Conservation (phyloP, 2,888 invertebrate genomes). For the Epinotia demarniana region DNA sequence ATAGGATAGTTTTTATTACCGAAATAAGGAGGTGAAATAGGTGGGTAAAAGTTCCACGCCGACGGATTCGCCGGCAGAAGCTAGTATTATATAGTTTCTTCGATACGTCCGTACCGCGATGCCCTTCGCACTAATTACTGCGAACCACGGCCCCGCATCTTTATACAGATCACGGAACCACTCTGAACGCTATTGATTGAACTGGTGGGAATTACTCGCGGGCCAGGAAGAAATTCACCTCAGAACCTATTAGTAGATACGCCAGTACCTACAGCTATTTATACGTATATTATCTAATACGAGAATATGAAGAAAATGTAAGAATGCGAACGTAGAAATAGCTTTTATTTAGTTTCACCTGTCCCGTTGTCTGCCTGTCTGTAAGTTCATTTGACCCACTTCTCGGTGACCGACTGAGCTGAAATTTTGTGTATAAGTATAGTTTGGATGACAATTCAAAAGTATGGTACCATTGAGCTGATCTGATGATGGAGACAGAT, state of each 20-base stretch:
- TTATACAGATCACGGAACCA: constrained; percentile 80
- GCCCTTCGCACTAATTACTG: constrained; percentile 72
- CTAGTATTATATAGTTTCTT: constrained; percentile 6
- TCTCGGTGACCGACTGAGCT: too few relatives aligned
- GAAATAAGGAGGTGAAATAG: too few relatives aligned
- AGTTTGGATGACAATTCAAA: too few relatives aligned
- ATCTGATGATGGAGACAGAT: too few relatives aligned
- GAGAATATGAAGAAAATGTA: neutral
- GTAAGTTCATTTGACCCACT: too few relatives aligned
- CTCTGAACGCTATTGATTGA: constrained; percentile 71
- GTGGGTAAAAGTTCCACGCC: too few relatives aligned
- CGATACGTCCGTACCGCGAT: constrained; percentile 43
- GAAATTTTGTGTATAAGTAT: too few relatives aligned
- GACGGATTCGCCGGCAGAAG: too few relatives aligned
- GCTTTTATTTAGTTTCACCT: too few relatives aligned
- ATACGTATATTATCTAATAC: neutral
- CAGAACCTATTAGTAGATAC: neutral
- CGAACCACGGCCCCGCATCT: constrained; percentile 67
- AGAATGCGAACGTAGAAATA: neutral
- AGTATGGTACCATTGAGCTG: too few relatives aligned
- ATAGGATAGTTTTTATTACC: too few relatives aligned
- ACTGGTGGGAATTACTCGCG: constrained; percentile 62
- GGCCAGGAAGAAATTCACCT: constrained; percentile 54
- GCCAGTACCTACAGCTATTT: neutral
- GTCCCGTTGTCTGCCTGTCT: too few relatives aligned